Evolutionary conservation across 1,140 invertebrate species (phyloP).

Genomic region (Odontomachus brunneus): DNA sequence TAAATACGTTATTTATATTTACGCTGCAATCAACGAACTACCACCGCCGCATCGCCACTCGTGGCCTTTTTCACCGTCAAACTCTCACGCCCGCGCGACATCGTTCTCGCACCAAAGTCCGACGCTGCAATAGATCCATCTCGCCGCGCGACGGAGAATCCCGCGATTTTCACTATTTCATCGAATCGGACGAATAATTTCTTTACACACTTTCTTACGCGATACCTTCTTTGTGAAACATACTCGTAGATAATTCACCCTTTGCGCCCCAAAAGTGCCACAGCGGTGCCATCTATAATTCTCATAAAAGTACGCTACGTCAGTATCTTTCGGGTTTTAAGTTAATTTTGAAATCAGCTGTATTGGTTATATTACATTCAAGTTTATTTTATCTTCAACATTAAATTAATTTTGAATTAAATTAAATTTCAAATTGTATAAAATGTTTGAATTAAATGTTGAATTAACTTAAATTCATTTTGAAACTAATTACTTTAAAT

Average conservation of each 20-base stretch:
- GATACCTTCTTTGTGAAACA: slow-evolving; percentile 26
- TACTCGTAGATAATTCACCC: slow-evolving; percentile 37
- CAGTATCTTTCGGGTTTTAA: too few relatives aligned
- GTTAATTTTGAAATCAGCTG: too few relatives aligned
- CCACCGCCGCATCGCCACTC: background rate
- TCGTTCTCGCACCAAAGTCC: background rate
- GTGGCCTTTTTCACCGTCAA: background rate
- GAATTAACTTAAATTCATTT: too few relatives aligned
- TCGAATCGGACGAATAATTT: slow-evolving; percentile 31
- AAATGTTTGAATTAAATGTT: too few relatives aligned
- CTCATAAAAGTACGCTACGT: too few relatives aligned
- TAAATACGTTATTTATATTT: slow-evolving; percentile 36
- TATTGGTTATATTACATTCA: too few relatives aligned
- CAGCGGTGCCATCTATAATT: too few relatives aligned
- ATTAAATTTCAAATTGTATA: too few relatives aligned
- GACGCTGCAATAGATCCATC: background rate
- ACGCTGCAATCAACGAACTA: slow-evolving; percentile 14
- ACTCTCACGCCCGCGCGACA: background rate
- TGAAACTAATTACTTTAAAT: too few relatives aligned
- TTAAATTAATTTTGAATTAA: too few relatives aligned
- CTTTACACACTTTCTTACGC: background rate
- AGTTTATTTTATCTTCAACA: too few relatives aligned
- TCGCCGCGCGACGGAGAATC: background rate
- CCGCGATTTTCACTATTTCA: background rate
- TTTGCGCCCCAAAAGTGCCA: background rate